Percentiles rank a stretch among this genome's conserved stretches.
Evolutionary conservation across 2,888 invertebrate species (phyloP).

Genomic region (Caenorhabditis sulstoni): DNA sequence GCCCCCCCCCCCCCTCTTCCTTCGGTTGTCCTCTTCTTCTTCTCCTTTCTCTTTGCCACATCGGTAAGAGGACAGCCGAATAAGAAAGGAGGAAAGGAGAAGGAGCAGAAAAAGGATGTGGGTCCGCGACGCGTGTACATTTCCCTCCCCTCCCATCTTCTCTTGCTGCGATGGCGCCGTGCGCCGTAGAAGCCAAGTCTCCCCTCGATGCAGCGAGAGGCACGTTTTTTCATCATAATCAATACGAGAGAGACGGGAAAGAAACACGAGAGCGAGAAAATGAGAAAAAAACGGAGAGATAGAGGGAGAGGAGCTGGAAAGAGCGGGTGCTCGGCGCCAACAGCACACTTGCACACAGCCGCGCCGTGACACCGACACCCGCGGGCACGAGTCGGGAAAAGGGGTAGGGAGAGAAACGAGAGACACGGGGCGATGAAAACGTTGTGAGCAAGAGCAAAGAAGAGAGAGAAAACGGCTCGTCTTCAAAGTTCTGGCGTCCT

Average conservation of each 20-base stretch:
- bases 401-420: constrained; percentile 14
- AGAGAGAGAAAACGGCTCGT: constrained; percentile 1
- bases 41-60: not conserved
- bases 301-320: constrained; percentile 1
- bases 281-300: not conserved
- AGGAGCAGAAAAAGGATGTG: not conserved
- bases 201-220: no score
- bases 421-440: no score
- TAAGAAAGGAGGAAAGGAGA: not conserved
- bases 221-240: constrained; percentile 22
- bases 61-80: constrained; percentile 9
- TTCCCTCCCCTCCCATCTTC: no score
- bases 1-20: no score
- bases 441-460: not conserved
- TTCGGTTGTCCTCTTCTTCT: not conserved
- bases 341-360: not conserved
- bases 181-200: no score
- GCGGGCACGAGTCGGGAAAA: not conserved
- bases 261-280: no score
- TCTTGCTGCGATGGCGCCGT: not conserved
- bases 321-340: not conserved
- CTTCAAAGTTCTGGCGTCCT: not conserved
- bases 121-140: no score
- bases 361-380: constrained; percentile 25
- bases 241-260: constrained; percentile 3